These are phyloP conservation scores for Balaenoptera acutorostrata DNA, from an alignment of 2,113 vertebrate genomes.

Conservation along the genomic window DNA sequence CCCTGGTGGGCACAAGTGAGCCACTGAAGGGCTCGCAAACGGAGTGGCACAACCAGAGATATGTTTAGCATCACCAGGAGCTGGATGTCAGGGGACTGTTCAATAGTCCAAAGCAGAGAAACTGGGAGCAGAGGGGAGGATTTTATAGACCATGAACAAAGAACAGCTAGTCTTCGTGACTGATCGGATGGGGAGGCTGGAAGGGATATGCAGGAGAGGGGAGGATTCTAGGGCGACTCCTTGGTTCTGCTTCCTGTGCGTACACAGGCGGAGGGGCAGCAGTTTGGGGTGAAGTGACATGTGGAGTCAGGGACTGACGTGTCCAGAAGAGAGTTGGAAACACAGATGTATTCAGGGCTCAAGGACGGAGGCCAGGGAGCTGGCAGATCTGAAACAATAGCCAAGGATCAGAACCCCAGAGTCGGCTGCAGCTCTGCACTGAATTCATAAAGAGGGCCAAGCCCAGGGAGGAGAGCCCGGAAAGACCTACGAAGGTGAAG, in stretches of 20 bases:
- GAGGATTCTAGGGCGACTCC: background rate
- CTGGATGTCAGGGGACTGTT: background rate
- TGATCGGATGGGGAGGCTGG: background rate
- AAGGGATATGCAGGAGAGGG: fast-evolving
- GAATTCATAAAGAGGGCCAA: background rate
- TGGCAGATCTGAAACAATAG: background rate
- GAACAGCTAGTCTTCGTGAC: background rate
- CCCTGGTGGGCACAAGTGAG: background rate
- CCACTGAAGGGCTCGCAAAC: background rate
- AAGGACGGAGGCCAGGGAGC: background rate
- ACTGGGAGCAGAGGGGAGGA: background rate
- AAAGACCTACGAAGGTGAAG: background rate
- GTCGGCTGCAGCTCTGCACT: background rate
- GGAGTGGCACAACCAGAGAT: background rate
- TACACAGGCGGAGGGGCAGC: background rate
- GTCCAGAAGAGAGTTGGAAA: background rate
- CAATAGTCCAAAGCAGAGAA: too few relatives aligned
- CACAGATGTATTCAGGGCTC: background rate
- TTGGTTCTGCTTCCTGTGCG: background rate
- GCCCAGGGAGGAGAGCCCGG: background rate
- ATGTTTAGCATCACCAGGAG: background rate
- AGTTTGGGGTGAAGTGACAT: background rate
- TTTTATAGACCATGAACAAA: background rate
- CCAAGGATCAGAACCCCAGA: background rate
- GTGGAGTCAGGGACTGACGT: fast-evolving